These are phyloP conservation scores for Apodemus speciosus DNA, from an alignment of 2,113 vertebrate genomes.

Conservation along the genomic window DNA sequence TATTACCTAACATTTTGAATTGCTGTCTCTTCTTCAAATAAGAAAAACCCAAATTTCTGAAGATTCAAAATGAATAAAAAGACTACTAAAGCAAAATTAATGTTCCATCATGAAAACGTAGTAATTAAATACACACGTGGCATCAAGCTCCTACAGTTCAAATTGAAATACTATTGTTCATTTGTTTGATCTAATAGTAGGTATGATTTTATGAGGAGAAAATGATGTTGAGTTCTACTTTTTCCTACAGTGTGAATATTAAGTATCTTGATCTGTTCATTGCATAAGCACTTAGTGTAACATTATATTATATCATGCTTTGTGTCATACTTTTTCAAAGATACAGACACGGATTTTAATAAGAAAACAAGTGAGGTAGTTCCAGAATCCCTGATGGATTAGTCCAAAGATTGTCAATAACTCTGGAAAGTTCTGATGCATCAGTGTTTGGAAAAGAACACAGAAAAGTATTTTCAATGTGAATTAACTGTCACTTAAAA, in stretches of 20 bases:
- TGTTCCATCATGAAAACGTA: not conserved
- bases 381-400: slow-evolving; percentile 77
- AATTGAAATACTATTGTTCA: not conserved
- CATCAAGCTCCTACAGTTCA: not conserved
- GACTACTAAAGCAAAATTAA: not conserved
- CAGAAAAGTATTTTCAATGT: not conserved
- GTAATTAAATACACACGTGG: not conserved
- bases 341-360: not conserved
- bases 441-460: slow-evolving; percentile 16
- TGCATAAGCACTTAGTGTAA: not conserved
- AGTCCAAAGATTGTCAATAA: slow-evolving; percentile 65
- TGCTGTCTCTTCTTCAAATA: not conserved
- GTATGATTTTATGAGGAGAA: not conserved
- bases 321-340: not conserved
- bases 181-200: not conserved
- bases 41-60: not conserved
- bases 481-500: slow-evolving; percentile 17
- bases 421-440: slow-evolving; percentile 59
- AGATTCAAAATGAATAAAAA: not conserved
- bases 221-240: not conserved
- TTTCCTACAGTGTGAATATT: not conserved
- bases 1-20: not conserved
- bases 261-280: not conserved
- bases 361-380: slow-evolving; percentile 70
- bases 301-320: not conserved